Conservation (phyloP, 2,113 vertebrate genomes). For the Petroica traversi region DNA sequence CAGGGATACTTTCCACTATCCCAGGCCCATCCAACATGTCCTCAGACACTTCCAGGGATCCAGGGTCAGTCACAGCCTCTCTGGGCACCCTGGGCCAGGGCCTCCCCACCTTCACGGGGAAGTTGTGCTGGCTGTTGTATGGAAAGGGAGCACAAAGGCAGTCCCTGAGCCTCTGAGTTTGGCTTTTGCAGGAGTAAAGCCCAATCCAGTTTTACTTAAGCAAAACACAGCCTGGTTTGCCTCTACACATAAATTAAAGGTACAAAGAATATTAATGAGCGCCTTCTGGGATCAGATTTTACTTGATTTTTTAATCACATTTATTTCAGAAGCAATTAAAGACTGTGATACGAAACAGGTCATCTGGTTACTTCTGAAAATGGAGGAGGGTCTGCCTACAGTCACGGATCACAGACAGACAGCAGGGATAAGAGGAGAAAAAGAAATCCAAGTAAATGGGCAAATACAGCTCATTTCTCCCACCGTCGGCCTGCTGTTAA, state of each 20-base stretch:
- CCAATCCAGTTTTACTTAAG: background rate
- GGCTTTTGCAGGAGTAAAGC: background rate
- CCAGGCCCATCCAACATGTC: rapidly evolving
- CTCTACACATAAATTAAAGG: background rate
- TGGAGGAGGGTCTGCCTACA: background rate
- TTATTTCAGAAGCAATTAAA: background rate
- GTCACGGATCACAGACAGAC: background rate
- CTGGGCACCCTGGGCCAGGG: background rate
- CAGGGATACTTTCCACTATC: background rate
- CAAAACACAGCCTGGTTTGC: background rate
- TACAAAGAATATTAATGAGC: background rate
- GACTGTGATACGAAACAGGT: background rate
- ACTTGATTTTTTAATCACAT: background rate
- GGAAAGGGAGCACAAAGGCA: background rate
- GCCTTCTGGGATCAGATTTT: background rate
- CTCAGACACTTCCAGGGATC: background rate
- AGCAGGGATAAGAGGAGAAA: background rate
- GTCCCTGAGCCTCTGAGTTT: background rate
- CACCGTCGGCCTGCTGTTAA: background rate
- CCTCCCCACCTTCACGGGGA: background rate
- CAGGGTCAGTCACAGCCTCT: background rate
- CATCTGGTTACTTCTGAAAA: background rate
- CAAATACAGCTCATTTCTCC: background rate
- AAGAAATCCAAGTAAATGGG: background rate
- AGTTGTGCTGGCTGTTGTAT: background rate